These are phyloP conservation scores for Crypturellus tataupa DNA, from an alignment of 2,797 vertebrate species.

Conservation along the genomic window DNA sequence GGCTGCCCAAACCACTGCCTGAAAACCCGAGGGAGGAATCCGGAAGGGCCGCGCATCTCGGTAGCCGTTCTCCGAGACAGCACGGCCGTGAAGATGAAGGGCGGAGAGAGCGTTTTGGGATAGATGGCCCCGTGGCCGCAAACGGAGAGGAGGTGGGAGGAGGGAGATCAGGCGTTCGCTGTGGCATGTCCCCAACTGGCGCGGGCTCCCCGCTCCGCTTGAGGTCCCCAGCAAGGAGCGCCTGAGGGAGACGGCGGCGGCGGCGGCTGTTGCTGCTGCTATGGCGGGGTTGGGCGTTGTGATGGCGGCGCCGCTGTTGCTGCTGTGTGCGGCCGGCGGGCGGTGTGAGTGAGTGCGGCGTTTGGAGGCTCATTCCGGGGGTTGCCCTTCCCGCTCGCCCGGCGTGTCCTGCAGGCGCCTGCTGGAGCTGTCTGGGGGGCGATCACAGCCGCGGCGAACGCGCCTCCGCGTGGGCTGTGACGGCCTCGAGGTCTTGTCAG, in stretches of 20 bases:
- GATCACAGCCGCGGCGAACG: not conserved
- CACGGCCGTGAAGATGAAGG: accelerated
- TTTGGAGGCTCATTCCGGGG: too few relatives aligned
- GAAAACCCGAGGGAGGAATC: accelerated
- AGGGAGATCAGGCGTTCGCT: not conserved
- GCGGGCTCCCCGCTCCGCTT: not conserved
- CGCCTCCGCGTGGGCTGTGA: too few relatives aligned
- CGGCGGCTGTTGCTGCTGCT: not conserved
- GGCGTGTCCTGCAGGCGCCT: too few relatives aligned
- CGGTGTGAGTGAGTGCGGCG: not conserved
- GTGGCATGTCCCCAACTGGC: accelerated
- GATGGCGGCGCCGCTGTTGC: not conserved
- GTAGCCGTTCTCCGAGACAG: accelerated
- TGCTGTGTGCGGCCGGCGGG: not conserved
- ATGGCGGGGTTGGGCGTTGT: accelerated
- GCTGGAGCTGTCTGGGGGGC: too few relatives aligned
- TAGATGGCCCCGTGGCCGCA: accelerated
- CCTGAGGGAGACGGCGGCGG: not conserved
- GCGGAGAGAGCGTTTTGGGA: accelerated
- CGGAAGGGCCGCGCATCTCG: accelerated
- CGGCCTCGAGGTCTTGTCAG: not conserved
- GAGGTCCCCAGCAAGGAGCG: accelerated
- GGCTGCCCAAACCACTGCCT: accelerated
- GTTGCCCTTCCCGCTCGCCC: too few relatives aligned
- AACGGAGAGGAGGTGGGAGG: accelerated